Percentiles rank a stretch among this genome's conserved stretches.
phyloP scores from a whole-genome alignment of 2,113 vertebrate genomes.

The Vulpes ferrilata region DNA sequence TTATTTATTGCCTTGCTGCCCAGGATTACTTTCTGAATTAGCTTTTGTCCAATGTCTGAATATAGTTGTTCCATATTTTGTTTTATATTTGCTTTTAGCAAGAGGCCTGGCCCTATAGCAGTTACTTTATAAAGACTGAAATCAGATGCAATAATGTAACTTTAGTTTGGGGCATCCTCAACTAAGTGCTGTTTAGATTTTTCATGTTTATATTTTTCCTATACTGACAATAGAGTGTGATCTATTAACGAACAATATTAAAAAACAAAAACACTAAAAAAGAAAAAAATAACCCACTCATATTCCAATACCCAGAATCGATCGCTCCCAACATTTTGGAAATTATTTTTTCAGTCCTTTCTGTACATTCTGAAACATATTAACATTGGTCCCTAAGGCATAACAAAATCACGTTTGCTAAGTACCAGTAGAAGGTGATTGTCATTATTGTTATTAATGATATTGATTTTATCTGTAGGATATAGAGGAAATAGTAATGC shows the following conservation, averaged over 20 bases:
- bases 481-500: neutral
- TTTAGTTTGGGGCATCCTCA: conserved; percentile 9
- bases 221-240: neutral
- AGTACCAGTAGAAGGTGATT: neutral
- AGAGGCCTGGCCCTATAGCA: neutral
- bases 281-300: neutral
- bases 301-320: neutral
- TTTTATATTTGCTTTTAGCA: conserved; percentile 1
- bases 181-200: neutral
- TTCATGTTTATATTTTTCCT: neutral
- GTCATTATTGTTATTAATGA: neutral
- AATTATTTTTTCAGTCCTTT: neutral
- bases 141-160: neutral
- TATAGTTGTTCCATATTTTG: neutral
- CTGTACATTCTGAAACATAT: neutral
- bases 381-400: neutral
- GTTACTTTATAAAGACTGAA: neutral
- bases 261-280: neutral
- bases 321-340: neutral
- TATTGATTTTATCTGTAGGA: neutral
- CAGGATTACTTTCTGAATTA: neutral
- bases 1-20: neutral
- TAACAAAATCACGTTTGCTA: neutral
- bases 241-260: neutral
- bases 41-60: neutral